phyloP scores from a whole-genome alignment of 2,113 vertebrate species.

The Aptenodytes forsteri region DNA sequence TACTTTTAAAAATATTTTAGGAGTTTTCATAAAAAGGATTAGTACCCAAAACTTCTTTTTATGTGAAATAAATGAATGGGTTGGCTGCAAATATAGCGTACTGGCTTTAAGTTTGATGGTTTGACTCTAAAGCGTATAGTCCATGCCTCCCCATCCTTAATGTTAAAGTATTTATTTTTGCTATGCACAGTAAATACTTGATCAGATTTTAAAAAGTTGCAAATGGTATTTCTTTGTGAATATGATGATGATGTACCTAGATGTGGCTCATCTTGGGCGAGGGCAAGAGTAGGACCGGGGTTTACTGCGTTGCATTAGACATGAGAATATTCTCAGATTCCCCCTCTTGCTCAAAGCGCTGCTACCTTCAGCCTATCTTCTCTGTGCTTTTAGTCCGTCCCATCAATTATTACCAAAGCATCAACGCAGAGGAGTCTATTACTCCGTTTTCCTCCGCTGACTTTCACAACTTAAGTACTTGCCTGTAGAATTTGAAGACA shows the following conservation, averaged over 20 bases:
- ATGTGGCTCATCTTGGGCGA: not conserved
- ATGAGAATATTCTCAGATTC: not conserved
- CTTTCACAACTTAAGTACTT: constrained; percentile 21
- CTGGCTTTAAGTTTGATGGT: not conserved
- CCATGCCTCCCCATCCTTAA: not conserved
- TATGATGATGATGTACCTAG: not conserved
- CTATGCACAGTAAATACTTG: not conserved
- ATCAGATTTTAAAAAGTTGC: not conserved
- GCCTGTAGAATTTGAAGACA: not conserved
- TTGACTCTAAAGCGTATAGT: not conserved
- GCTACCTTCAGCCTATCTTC: not conserved
- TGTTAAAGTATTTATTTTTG: not conserved
- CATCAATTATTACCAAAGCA: not conserved
- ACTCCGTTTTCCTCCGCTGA: not conserved
- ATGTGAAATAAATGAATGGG: constrained; percentile 15
- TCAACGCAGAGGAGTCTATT: not conserved
- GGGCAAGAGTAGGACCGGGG: not conserved
- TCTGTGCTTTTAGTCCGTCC: not conserved
- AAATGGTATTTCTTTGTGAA: not conserved
- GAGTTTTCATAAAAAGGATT: constrained; percentile 52
- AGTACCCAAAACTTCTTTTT: not conserved
- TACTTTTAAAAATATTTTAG: constrained; percentile 26
- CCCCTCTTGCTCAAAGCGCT: not conserved
- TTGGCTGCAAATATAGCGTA: not conserved
- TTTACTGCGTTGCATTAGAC: not conserved